Evolutionary conservation across 92 coral and sea anemone species (phyloP), one percentile per base, ranked within the genome.

Genomic region (Phenganax stokvisi): DNA sequence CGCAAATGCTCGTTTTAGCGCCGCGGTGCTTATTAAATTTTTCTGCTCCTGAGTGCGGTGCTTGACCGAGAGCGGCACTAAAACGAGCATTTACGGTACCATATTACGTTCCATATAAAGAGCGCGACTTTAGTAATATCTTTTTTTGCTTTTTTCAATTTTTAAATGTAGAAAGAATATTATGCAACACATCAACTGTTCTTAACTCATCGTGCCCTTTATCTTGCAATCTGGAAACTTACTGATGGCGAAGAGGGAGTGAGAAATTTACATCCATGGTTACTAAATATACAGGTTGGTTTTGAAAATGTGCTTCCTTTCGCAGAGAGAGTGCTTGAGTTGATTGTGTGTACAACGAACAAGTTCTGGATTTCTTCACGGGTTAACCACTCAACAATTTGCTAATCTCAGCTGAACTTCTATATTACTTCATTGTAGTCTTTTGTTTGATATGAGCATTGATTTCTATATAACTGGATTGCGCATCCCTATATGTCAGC

Each of bases 101-200:
- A n/a, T 12, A 17, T 8, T 20, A 11, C 57, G 30, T 44, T n/a
- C 16, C 54, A 29, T 74, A 27, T 20, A 20, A 20, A 31, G 12
- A 17, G 11, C 13, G 2, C 11, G 20, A 55, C 80, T 13, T 56
- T 15, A 51, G 10, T 12, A 60, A 51, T 60, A 11, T 10, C 11
- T 62, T 72, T 12, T 52, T 8, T 54, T 15, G 37, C 15, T 71
- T 74, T 59, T 20, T 30, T 13, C 55, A 1, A 60, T 31, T 76
- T 82, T 25, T 85, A 37, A 37, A 37, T 37, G 47, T 37, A 94
- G 98, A 92, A 92, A 1, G 98, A 94, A 84, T 94, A 94, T 82
- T 94, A 94, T 61, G 98, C 98, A 2, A 94, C 98, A 15, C 98
- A 94, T 73, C 98, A 94, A 68, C 90, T 92, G 29, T 94, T 94